Evolutionary conservation across 2,113 vertebrate genomes (phyloP).

Genomic region (Hippopotamus amphibius): DNA sequence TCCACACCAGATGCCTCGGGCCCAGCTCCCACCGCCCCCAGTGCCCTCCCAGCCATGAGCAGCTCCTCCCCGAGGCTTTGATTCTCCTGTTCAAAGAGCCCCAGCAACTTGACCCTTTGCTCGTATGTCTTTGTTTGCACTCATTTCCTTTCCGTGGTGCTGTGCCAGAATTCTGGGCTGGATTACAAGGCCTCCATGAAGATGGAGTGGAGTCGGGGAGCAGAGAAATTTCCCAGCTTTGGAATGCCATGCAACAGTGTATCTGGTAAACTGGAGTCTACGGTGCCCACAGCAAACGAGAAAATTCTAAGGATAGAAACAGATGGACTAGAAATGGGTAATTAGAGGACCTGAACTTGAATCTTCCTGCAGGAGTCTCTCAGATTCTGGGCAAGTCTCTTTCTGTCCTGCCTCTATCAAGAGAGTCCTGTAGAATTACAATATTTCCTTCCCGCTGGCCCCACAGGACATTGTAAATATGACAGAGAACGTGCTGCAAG

Average conservation of each 20-base stretch:
- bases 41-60: not conserved
- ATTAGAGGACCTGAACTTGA: not conserved
- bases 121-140: conserved; percentile 77
- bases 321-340: not conserved
- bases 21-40: conserved; percentile 2
- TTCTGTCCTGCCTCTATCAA: not conserved
- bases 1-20: conserved; percentile 62
- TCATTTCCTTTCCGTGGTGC: conserved; percentile 68
- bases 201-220: not conserved
- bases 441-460: not conserved
- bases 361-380: not conserved
- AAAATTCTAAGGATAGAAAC: not conserved
- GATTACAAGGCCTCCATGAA: conserved; percentile 53
- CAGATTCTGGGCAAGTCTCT: not conserved
- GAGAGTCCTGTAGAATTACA: not conserved
- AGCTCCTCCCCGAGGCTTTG: conserved; percentile 73
- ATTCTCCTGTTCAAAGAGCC: conserved; percentile 72
- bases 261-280: not conserved
- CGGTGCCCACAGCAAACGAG: not conserved
- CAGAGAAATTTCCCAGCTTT: not conserved
- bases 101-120: conserved; percentile 75
- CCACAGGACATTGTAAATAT: not conserved
- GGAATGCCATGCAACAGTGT: not conserved
- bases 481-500: not conserved
- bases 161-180: conserved; percentile 67